A percentile compares a stretch with the other conserved stretches of the same genome.
phyloP scores from a whole-genome alignment of 2,113 vertebrate genomes.

The Cryptomyrus ogoouensis region DNA sequence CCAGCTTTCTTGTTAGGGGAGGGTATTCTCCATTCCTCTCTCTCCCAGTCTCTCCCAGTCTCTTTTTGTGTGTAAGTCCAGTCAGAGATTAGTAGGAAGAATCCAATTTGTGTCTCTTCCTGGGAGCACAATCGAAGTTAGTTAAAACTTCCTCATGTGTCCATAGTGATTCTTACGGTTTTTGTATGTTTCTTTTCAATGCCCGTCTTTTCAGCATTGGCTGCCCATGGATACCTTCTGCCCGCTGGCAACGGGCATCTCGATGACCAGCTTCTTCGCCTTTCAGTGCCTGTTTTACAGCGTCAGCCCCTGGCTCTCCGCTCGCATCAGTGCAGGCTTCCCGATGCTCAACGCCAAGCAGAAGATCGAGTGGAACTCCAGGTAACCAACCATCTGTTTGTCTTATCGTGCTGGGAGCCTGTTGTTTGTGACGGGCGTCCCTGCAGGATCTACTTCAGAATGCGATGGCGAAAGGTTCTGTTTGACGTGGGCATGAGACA shows the following conservation, averaged over 20 bases:
- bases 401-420: not conserved
- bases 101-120: not conserved
- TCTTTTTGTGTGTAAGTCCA: not conserved
- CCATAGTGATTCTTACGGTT: not conserved
- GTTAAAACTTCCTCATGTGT: not conserved
- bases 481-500: not conserved
- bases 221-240: slow-evolving; percentile 78
- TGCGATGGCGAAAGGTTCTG: not conserved
- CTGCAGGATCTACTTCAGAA: not conserved
- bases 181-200: not conserved
- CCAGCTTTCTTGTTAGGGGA: not conserved
- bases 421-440: not conserved
- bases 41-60: not conserved
- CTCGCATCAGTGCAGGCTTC: slow-evolving; percentile 72
- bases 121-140: not conserved
- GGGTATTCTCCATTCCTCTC: not conserved
- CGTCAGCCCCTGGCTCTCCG: slow-evolving; percentile 80
- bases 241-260: slow-evolving; percentile 61
- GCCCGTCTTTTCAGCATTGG: slow-evolving; percentile 41
- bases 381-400: slow-evolving; percentile 57
- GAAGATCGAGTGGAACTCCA: slow-evolving; percentile 98
- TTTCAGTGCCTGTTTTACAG: slow-evolving; percentile 88
- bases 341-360: slow-evolving; percentile 73
- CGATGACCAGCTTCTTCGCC: slow-evolving; percentile 72
- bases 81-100: not conserved